Percentiles rank a stretch among this genome's conserved stretches.
These are phyloP conservation scores for Falco biarmicus DNA, from an alignment of 2,797 vertebrate species.

Conservation along the genomic window DNA sequence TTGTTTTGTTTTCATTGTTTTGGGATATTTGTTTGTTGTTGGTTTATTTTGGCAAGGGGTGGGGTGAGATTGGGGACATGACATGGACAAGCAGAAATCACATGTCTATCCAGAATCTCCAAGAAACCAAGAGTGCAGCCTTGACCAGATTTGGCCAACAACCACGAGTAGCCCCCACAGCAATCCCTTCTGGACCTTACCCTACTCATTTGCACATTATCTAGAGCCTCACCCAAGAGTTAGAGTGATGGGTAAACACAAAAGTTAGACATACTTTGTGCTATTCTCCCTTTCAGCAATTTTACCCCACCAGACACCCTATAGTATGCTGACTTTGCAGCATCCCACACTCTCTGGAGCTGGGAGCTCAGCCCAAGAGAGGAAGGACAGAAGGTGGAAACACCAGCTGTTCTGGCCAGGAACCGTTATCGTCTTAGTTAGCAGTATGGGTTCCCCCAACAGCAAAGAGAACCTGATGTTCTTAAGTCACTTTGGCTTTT, in stretches of 20 bases:
- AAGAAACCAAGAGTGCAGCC: neutral
- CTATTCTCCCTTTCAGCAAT: neutral
- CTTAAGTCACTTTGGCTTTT: neutral
- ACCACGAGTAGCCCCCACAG: neutral
- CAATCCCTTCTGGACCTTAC: neutral
- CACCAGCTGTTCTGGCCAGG: rapidly evolving
- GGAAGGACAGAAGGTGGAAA: neutral
- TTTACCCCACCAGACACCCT: neutral
- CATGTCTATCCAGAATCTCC: neutral
- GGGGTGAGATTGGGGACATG: too few relatives aligned
- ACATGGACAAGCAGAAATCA: neutral
- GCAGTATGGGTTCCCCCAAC: rapidly evolving
- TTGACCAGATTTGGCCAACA: neutral
- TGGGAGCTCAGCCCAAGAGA: neutral
- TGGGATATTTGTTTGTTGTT: too few relatives aligned
- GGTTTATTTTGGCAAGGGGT: too few relatives aligned
- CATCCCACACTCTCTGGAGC: rapidly evolving
- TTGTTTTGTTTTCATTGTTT: neutral
- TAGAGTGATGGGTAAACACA: too few relatives aligned
- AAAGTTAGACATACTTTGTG: neutral
- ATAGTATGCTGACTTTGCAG: rapidly evolving
- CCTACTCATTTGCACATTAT: rapidly evolving
- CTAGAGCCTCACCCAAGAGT: neutral
- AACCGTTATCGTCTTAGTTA: neutral
- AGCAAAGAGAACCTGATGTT: neutral